phyloP scores from a whole-genome alignment of 2,888 invertebrate genomes.

The Stegana nigrithorax region DNA sequence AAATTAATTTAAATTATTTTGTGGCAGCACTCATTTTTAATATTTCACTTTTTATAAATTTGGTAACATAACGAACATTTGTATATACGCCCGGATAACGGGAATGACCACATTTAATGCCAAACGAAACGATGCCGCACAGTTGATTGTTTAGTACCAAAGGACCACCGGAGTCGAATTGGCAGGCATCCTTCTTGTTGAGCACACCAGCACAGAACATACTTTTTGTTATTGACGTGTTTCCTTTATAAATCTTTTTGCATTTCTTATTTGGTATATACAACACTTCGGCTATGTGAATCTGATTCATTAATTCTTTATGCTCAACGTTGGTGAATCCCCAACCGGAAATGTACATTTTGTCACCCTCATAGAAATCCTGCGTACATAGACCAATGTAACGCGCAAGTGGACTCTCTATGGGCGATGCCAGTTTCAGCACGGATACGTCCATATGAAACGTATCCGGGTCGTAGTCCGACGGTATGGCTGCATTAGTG shows the following conservation, averaged over 20 bases:
- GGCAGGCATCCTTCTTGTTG: not conserved
- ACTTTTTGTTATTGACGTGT: not conserved
- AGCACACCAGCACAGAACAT: conserved; percentile 1
- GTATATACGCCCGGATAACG: not conserved
- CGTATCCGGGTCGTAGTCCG: not conserved
- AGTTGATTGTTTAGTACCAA: not conserved
- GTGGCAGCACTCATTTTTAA: no score
- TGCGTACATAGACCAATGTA: not conserved
- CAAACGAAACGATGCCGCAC: conserved; percentile 1
- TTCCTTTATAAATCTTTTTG: not conserved
- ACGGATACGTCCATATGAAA: not conserved
- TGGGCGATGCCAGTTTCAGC: not conserved
- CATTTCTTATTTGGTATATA: not conserved
- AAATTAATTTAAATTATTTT: no score
- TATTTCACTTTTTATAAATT: not conserved
- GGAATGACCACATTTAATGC: not conserved
- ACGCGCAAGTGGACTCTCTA: not conserved
- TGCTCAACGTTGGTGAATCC: not conserved
- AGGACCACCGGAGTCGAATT: conserved; percentile 4
- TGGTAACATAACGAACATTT: not conserved
- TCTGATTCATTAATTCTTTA: not conserved
- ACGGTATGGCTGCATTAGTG: not conserved
- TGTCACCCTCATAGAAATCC: not conserved
- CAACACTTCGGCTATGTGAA: not conserved
- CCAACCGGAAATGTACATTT: not conserved